Evolutionary conservation across 2,797 vertebrate species (phyloP).

Genomic region (Toxotes lorentzi): DNA sequence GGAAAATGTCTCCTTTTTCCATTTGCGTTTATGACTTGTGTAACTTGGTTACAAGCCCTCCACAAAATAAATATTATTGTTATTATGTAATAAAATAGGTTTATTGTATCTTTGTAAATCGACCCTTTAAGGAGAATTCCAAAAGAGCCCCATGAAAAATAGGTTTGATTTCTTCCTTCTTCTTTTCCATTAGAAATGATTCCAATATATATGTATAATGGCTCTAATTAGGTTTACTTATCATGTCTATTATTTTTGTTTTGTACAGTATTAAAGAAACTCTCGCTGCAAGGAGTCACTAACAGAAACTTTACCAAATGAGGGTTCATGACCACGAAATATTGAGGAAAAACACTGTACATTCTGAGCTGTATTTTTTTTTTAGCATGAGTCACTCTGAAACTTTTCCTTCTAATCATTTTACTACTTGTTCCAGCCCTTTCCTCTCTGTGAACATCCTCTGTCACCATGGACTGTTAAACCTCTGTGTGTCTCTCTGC

Average conservation of each 20-base stretch:
- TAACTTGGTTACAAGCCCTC: too few relatives aligned
- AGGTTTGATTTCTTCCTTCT: neutral
- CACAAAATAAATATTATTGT: too few relatives aligned
- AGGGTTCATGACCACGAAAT: neutral
- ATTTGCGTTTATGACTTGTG: too few relatives aligned
- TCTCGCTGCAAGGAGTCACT: neutral
- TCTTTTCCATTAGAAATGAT: neutral
- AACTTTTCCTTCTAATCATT: neutral
- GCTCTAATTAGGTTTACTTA: neutral
- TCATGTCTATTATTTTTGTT: neutral
- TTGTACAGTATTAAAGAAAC: neutral
- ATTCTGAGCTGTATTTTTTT: neutral
- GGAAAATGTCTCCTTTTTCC: too few relatives aligned
- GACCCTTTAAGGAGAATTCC: neutral
- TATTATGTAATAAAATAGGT: neutral
- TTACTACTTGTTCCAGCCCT: neutral
- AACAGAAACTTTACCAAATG: neutral
- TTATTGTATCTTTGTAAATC: too few relatives aligned
- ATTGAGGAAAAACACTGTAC: neutral
- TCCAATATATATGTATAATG: neutral
- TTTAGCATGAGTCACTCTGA: neutral
- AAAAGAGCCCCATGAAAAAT: neutral
- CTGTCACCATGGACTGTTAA: neutral
- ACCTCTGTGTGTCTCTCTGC: conserved; percentile 26
- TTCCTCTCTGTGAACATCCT: conserved; percentile 1